phyloP scores from a whole-genome alignment of 2,888 invertebrate species.

The Thumatha senex region DNA sequence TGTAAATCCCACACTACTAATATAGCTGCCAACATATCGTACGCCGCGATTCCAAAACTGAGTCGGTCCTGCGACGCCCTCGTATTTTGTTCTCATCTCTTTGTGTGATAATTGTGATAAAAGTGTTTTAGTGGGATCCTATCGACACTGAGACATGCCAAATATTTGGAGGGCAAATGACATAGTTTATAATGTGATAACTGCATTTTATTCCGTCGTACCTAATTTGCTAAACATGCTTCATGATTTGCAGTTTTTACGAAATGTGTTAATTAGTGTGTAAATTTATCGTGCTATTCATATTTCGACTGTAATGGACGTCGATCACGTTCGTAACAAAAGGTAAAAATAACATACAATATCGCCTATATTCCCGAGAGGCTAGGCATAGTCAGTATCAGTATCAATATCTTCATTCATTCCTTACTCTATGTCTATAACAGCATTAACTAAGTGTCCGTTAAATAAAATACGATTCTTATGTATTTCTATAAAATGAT shows the following conservation, averaged over 20 bases:
- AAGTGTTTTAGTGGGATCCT: conserved; percentile 29
- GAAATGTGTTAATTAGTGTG: conserved; percentile 58
- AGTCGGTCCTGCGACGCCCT: conserved; percentile 46
- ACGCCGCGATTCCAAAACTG: conserved; percentile 49
- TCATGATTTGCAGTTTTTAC: conserved; percentile 53
- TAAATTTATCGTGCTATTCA: conserved; percentile 25
- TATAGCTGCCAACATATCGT: conserved; percentile 68
- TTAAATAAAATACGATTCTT: too few relatives aligned
- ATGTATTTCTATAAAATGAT: too few relatives aligned
- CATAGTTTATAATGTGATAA: conserved; percentile 43
- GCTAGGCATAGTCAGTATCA: too few relatives aligned
- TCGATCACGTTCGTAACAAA: conserved; percentile 2
- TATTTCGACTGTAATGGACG: conserved; percentile 5
- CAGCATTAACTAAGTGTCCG: too few relatives aligned
- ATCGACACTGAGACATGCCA: conserved; percentile 46
- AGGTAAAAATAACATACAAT: conserved; percentile 10
- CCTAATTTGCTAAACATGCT: conserved; percentile 52
- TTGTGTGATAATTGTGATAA: conserved; percentile 41
- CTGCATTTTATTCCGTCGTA: conserved; percentile 46
- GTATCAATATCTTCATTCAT: too few relatives aligned
- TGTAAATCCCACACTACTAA: conserved; percentile 54
- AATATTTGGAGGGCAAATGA: conserved; percentile 47
- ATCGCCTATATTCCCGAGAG: too few relatives aligned
- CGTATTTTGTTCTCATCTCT: conserved; percentile 45
- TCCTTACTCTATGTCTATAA: too few relatives aligned